phyloP scores from a whole-genome alignment of 2,113 vertebrate genomes.

The Cricetomys ansorgei region DNA sequence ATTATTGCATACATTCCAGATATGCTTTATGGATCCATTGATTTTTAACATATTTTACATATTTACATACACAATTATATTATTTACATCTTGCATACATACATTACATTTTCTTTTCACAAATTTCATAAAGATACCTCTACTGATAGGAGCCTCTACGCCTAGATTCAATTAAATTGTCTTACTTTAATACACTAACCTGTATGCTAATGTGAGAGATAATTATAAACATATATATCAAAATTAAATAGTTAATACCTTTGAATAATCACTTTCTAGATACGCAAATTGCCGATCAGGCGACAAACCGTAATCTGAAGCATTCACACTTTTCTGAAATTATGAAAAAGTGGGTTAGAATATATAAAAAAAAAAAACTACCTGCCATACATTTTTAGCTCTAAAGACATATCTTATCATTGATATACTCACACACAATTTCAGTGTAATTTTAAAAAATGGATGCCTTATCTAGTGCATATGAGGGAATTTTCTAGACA shows the following conservation, averaged over 20 bases:
- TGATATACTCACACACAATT: not conserved
- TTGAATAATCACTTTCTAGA: constrained; percentile 96
- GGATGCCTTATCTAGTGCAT: not conserved
- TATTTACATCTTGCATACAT: too few species aligned
- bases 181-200: not conserved
- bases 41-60: not conserved
- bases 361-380: not conserved
- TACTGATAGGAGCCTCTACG: not conserved
- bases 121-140: too few species aligned
- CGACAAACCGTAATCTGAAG: constrained; percentile 92
- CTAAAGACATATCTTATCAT: not conserved
- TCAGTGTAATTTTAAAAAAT: not conserved
- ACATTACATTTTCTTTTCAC: too few species aligned
- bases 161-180: not conserved
- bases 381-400: not conserved
- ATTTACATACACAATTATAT: too few species aligned
- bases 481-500: constrained; percentile 6
- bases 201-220: constrained; percentile 32
- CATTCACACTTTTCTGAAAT: constrained; percentile 93
- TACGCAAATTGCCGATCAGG: constrained; percentile 91
- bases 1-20: not conserved
- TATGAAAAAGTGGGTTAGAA: constrained; percentile 78
- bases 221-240: constrained; percentile 32
- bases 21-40: not conserved
- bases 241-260: constrained; percentile 87